Base-by-base conservation (phyloP, 2,797 vertebrate genomes). In the Loriculus beryllinus region DNA sequence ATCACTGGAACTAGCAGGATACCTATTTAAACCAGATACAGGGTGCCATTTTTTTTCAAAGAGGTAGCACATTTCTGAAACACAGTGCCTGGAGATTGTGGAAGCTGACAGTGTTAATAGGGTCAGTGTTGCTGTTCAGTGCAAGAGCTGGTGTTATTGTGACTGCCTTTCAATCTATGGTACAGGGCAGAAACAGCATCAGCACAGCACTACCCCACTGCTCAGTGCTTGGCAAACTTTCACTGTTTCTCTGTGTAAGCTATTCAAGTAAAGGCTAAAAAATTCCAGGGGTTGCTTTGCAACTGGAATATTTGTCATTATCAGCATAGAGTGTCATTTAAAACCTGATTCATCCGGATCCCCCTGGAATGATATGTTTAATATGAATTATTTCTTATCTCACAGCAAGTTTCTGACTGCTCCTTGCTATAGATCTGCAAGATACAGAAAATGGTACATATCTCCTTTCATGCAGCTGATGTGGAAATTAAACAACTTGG, bases 401-500 rank as follows among this genome's bases (percentile, higher is more conserved):
- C 88, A 54, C 88, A 85, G 83, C 83, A 90, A 64, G 96, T 94
- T 95, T 92, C 91, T 94, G 70, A 52, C 67, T 96, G 72, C 48
- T 92, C 45, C 60, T 67, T 70, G 92, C 96, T 88, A 86, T 92
- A 91, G 92, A 88, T 81, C 70, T 35, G 31, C 3, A 5, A 79
- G 86, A 79, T 92, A 87, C 10, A 81, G 92, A 95, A 95, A 96
- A 91, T 81, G 43, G 79, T 74, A 76, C 92, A 25, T 92, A 92
- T 62, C 77, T 92, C 16, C 37, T 95, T 89, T 75, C 49, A 67
- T 22, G 31, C 74, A 80, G 60, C 60, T 86, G 51, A 22, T 10
- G 40, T 94, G 67, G 94, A 97, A 97, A 96, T 96, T 96, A 96
- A 97, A 96, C 74, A 74, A 86, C 79, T 82, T 72, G 17, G 43